These are phyloP conservation scores for Setipinna tenuifilis DNA, from an alignment of 2,797 vertebrate species.

Conservation along the genomic window DNA sequence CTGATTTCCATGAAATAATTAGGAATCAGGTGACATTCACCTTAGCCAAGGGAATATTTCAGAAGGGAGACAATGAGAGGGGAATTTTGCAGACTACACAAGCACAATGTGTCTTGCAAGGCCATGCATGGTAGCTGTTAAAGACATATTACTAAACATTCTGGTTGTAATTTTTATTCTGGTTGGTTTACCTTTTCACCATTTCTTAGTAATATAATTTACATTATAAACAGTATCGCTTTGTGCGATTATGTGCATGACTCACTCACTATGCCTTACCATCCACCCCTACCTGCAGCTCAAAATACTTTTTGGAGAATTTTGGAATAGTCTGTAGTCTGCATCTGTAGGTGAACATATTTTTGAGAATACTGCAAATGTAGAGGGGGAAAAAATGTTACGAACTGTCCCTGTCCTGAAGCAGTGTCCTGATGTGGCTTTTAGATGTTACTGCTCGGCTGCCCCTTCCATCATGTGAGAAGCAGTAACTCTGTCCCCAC, in stretches of 20 bases:
- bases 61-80: neutral
- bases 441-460: neutral
- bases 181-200: no score
- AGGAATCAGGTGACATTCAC: conserved; percentile 4
- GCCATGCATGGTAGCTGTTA: neutral
- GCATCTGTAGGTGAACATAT: neutral
- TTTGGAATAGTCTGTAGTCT: neutral
- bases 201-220: no score
- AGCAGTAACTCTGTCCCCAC: neutral
- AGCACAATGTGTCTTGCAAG: neutral
- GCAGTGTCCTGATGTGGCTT: neutral
- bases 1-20: conserved; percentile 12
- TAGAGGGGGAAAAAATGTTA: no score
- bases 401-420: neutral
- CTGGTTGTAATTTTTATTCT: no score
- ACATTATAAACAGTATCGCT: neutral
- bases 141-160: neutral
- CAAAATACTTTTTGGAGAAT: neutral
- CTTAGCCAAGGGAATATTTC: neutral
- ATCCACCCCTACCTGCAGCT: neutral
- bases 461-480: neutral
- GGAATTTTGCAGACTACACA: neutral
- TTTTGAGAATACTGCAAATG: neutral
- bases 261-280: neutral
- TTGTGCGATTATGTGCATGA: neutral